Evolutionary conservation across 2,113 vertebrate species (phyloP), one percentile per base, ranked within the genome.

Genomic region (Calyptomena viridis): DNA sequence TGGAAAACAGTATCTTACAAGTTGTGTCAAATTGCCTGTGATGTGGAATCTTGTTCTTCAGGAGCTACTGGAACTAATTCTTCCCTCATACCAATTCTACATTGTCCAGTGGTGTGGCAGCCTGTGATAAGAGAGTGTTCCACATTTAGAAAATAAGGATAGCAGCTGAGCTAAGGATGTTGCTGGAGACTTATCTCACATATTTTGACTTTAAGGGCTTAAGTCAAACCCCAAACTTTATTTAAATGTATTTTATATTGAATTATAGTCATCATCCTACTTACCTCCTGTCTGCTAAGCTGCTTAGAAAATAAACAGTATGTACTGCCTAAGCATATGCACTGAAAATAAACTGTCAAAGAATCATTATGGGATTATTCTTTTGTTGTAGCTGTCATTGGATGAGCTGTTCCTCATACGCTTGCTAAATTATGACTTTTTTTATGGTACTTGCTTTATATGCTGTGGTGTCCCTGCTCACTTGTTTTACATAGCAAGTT

Each of bases 291-390:
- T 96, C 76, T 94, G 22, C 47, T 97, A 97, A 96, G 89, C 91
- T 89, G 68, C 94, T 97, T 96, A 96, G 84, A 90, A 90, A 96
- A 92, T 95, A 93, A 97, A 93, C 77, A 91, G 84, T 88, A 37
- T 52, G 92, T 77, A 91, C 42, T 81, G 73, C 53, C 56, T 92
- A 89, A 92, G 72, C 59, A 74, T 79, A 76, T 89, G 83, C 6
- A 2, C 74, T 52, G 87, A 78, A 96, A 95, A 93, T 81, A 89
- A 96, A 92, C 86, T 95, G 88, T 93, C 95, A 92, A 76, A 92
- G 91, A 94, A 59, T 52, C 87, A 82, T 97, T 96, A 88, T 1
- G 0, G 53, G 81, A 94, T 96, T 95, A 92, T 84, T 94, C 80
- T 95, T 96, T 95, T 96, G 79, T 97, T 83, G 56, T 64, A 63